phyloP scores from a whole-genome alignment of 2,797 vertebrate genomes.

The Paramormyrops hopkinsi region DNA sequence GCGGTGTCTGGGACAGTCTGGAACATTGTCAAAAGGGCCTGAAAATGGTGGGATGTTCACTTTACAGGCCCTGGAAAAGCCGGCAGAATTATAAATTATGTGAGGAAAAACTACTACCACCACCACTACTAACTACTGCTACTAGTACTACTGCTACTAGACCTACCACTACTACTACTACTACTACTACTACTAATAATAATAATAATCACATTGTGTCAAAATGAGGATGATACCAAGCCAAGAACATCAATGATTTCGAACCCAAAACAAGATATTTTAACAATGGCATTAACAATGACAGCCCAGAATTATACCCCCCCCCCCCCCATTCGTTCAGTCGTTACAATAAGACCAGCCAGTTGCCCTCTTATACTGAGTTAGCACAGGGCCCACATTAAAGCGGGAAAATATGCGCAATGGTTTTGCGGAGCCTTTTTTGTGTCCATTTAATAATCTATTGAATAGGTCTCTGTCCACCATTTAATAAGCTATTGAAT shows the following conservation, averaged over 20 bases:
- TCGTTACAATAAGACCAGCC: neutral
- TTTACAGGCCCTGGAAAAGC: slow-evolving; percentile 25
- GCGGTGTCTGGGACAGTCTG: slow-evolving; percentile 93
- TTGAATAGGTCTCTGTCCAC: neutral
- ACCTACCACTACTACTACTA: neutral
- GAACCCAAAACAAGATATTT: neutral
- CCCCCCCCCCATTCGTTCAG: neutral
- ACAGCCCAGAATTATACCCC: neutral
- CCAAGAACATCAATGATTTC: neutral
- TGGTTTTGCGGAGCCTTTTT: neutral
- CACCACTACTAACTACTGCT: neutral
- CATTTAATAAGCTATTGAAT: slow-evolving; percentile 1
- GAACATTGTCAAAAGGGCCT: slow-evolving; percentile 76
- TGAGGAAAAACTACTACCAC: neutral
- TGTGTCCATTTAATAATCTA: neutral
- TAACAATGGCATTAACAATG: neutral
- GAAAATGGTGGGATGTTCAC: slow-evolving; percentile 35
- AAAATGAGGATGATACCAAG: neutral
- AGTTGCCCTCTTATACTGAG: neutral
- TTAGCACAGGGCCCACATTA: neutral
- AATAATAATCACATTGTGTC: neutral
- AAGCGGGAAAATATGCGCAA: neutral
- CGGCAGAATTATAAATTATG: neutral
- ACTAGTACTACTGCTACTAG: neutral
- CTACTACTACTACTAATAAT: neutral